phyloP scores from a whole-genome alignment of 2,888 invertebrate genomes.

The Caenorhabditis afra region DNA sequence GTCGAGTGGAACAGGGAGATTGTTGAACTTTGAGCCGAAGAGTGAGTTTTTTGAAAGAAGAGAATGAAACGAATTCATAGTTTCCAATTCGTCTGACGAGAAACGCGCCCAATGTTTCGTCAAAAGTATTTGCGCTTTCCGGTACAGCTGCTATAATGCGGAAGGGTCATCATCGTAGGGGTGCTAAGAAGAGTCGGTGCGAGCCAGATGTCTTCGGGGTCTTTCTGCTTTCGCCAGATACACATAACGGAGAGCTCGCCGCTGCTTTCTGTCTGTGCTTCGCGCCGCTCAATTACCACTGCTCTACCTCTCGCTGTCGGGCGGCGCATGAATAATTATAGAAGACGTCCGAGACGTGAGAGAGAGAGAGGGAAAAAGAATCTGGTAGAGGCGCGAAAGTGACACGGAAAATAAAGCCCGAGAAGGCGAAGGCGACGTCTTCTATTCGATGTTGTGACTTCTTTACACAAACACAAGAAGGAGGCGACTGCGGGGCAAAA shows the following conservation, averaged over 20 bases:
- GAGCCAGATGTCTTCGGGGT: too few relatives aligned
- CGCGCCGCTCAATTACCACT: constrained; percentile 32
- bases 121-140: too few relatives aligned
- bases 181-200: too few relatives aligned
- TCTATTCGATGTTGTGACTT: not conserved
- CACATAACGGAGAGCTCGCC: constrained; percentile 1
- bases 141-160: too few relatives aligned
- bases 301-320: not conserved
- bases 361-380: constrained; percentile 4
- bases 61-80: too few relatives aligned
- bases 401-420: not conserved
- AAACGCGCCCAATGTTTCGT: too few relatives aligned
- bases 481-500: not conserved
- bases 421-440: not conserved
- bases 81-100: too few relatives aligned
- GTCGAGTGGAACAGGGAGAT: too few relatives aligned
- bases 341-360: not conserved
- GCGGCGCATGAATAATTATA: constrained; percentile 39
- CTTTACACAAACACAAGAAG: not conserved
- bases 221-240: too few relatives aligned
- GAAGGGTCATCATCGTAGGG: too few relatives aligned
- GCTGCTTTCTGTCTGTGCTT: constrained; percentile 2
- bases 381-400: not conserved
- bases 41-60: too few relatives aligned
- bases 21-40: too few relatives aligned